Conservation (phyloP, 2,888 invertebrate species). For the Hartigia nigra region DNA sequence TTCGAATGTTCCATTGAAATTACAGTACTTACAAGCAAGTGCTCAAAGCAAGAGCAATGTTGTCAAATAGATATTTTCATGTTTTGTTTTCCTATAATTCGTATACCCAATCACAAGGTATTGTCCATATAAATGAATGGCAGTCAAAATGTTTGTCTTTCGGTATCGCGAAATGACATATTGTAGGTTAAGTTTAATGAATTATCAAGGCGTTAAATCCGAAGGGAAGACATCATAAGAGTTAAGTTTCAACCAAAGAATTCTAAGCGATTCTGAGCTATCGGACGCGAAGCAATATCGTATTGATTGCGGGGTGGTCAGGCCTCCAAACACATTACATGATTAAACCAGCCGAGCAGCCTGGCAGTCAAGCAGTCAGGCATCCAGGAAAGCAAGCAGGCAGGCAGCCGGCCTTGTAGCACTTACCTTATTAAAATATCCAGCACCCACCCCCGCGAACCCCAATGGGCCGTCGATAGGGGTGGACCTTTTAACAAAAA, state of each 20-base stretch:
- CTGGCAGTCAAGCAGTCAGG: constrained; percentile 11
- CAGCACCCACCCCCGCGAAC: constrained; percentile 46
- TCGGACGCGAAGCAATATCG: constrained; percentile 60
- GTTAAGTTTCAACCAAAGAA: background rate
- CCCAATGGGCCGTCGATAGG: background rate
- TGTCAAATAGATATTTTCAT: background rate
- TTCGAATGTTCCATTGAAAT: background rate
- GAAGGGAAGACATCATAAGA: background rate
- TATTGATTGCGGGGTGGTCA: constrained; percentile 62
- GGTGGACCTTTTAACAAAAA: constrained; percentile 10
- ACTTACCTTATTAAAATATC: constrained; percentile 67
- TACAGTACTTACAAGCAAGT: background rate
- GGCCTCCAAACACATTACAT: constrained; percentile 65
- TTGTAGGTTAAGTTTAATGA: background rate
- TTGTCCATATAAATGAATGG: background rate
- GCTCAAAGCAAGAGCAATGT: background rate
- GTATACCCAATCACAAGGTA: background rate
- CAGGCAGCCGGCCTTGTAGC: constrained; percentile 58
- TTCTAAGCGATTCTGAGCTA: constrained; percentile 29
- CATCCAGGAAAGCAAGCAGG: constrained; percentile 40
- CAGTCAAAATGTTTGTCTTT: background rate
- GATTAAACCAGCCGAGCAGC: constrained; percentile 63
- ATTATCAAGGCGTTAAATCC: background rate
- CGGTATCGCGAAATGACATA: background rate
- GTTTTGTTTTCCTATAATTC: background rate